Evolutionary conservation across 2,113 vertebrate genomes (phyloP), one percentile per base, ranked within the genome.

Genomic region (Callaeas wilsoni): DNA sequence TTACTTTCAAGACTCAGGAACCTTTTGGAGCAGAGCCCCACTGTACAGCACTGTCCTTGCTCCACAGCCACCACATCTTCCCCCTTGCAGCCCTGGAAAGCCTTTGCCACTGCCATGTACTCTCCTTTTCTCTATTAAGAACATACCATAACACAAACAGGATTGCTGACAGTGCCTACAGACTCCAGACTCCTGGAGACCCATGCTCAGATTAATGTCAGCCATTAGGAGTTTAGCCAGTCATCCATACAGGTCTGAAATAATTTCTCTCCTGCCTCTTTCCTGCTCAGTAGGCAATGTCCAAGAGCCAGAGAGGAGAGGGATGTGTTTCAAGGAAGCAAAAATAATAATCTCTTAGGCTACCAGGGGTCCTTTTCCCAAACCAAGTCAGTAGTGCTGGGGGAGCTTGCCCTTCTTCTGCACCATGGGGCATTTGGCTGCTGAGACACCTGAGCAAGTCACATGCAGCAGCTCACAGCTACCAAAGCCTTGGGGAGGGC

Each of bases 371-470:
- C 19, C 18, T 83, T 85, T 52, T 27, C 21, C 33, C 83, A 64
- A 1, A 76, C 11, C 16, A 35, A 29, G 15, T 44, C 14, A 52
- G 39, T 2, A 64, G 44, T 14, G 30, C 35, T 59, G 53, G 19
- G 8, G 11, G 8, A 63, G 8, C 44, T 85, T 87, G 4, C 1
- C 25, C 13, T 30, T 33, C 32, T 46, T 49, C 52, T 68, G 29
- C 27, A 23, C 9, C 29, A 7, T 0, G 0, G 25, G n/a, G 41
- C 27, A 13, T 6, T 25, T 26, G 9, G 42, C 8, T 4, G 2
- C 60, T 75, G 33, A n/a, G 46, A 23, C 75, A 13, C 25, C 42
- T 14, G 35, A 87, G 53, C 35, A 46, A 77, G 35, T 4, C 4
- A 1, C 26, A 13, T 3, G 16, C 47, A 90, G 88, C 56, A 85